Conservation (phyloP, 1,140 invertebrate species). For the Diorhabda elongata region DNA sequence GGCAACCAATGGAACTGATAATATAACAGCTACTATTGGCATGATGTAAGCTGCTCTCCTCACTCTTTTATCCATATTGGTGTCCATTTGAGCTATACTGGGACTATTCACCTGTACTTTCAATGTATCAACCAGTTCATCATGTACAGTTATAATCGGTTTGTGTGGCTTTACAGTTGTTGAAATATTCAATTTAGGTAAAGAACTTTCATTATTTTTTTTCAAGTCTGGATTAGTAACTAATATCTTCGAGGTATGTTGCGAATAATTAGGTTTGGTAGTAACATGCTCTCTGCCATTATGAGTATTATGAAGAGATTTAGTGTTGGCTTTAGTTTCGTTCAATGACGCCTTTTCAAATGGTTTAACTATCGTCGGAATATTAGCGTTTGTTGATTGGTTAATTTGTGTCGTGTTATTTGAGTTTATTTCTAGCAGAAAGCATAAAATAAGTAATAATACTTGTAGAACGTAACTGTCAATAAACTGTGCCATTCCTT, state of each 20-base stretch:
- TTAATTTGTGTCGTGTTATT: no score
- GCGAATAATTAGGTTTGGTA: not conserved
- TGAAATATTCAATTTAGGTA: not conserved
- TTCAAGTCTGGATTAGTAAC: not conserved
- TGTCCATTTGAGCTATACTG: conserved; percentile 4
- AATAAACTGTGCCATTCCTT: no score
- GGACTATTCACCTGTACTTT: not conserved
- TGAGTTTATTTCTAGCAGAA: no score
- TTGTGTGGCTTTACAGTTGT: conserved; percentile 9
- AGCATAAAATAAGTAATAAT: no score
- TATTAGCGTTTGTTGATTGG: no score
- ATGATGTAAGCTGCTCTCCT: conserved; percentile 55
- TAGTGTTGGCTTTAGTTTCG: not conserved
- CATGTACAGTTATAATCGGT: conserved; percentile 8
- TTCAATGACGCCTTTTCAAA: not conserved
- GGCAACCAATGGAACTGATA: conserved; percentile 61
- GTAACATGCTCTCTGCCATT: not conserved
- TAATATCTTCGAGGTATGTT: not conserved
- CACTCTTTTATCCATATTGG: conserved; percentile 17
- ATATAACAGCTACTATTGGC: conserved; percentile 61
- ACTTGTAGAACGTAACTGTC: no score
- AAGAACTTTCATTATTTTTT: not conserved
- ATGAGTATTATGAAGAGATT: not conserved
- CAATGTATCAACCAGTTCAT: not conserved
- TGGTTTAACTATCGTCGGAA: no score